A percentile compares a stretch with the other conserved stretches of the same genome.
Evolutionary conservation across 2,797 vertebrate species (phyloP).

Genomic region (Acipenser ruthenus): DNA sequence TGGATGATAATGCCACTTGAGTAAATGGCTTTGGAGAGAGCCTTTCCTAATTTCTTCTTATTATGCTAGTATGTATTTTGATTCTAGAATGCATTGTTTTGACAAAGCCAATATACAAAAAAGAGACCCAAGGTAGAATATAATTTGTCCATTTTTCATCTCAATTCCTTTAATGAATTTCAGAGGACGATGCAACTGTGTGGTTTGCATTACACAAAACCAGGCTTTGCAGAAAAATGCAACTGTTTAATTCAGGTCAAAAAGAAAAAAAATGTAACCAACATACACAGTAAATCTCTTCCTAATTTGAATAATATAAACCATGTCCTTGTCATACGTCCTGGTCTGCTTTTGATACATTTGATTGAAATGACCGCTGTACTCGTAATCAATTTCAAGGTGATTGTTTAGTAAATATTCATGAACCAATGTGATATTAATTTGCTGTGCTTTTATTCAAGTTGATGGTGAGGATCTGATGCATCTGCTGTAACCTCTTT

Average conservation of each 20-base stretch:
- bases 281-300: neutral
- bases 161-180: no score
- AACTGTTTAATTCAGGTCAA: neutral
- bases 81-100: no score
- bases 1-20: no score
- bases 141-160: no score
- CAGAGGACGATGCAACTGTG: no score
- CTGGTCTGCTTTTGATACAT: slow-evolving; percentile 24
- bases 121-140: no score
- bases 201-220: no score
- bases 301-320: neutral
- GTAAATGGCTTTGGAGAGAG: no score
- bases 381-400: slow-evolving; percentile 29
- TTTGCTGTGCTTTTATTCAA: slow-evolving; percentile 26
- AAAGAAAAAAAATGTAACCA: neutral
- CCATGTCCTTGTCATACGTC: slow-evolving; percentile 17
- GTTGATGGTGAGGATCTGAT: slow-evolving; percentile 10
- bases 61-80: no score
- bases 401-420: slow-evolving; percentile 32
- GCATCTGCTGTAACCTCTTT: slow-evolving; percentile 4
- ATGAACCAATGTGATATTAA: slow-evolving; percentile 30
- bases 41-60: no score
- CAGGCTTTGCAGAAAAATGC: no score
- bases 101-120: no score
- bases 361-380: slow-evolving; percentile 28